These are phyloP conservation scores for Pseudobourletiella spinata DNA, from an alignment of 1,140 invertebrate species.

Conservation along the genomic window DNA sequence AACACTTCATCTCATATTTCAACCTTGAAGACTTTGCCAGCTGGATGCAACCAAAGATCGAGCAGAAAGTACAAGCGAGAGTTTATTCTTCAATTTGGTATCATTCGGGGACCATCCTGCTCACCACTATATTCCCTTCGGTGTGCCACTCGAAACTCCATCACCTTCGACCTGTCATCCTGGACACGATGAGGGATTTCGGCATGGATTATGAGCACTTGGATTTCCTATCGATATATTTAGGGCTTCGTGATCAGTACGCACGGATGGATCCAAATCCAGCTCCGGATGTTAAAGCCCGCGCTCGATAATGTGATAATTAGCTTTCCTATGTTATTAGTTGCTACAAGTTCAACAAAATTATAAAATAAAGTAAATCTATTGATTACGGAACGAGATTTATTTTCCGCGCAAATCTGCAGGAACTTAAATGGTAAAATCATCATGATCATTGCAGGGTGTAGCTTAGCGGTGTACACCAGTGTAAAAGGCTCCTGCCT, in stretches of 20 bases:
- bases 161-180: slow-evolving; percentile 13
- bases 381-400: too few relatives aligned
- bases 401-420: too few relatives aligned
- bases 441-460: too few relatives aligned
- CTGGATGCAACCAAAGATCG: slow-evolving; percentile 21
- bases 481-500: too few relatives aligned
- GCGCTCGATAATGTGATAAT: too few relatives aligned
- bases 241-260: slow-evolving; percentile 5
- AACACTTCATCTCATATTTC: too few relatives aligned
- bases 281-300: too few relatives aligned
- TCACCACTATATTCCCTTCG: slow-evolving; percentile 32
- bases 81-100: slow-evolving; percentile 15
- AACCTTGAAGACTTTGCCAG: slow-evolving; percentile 30
- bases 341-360: too few relatives aligned
- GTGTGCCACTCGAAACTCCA: slow-evolving; percentile 31
- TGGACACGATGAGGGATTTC: slow-evolving; percentile 23
- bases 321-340: too few relatives aligned
- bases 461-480: too few relatives aligned
- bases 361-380: too few relatives aligned
- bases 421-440: too few relatives aligned
- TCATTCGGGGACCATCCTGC: slow-evolving; percentile 28
- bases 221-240: slow-evolving; percentile 12
- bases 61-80: slow-evolving; percentile 10
- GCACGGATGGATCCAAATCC: slow-evolving; percentile 9
- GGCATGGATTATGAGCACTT: slow-evolving; percentile 4